Conservation (phyloP, 2,797 vertebrate genomes). For the Acrossocheilus wenchowensis region DNA sequence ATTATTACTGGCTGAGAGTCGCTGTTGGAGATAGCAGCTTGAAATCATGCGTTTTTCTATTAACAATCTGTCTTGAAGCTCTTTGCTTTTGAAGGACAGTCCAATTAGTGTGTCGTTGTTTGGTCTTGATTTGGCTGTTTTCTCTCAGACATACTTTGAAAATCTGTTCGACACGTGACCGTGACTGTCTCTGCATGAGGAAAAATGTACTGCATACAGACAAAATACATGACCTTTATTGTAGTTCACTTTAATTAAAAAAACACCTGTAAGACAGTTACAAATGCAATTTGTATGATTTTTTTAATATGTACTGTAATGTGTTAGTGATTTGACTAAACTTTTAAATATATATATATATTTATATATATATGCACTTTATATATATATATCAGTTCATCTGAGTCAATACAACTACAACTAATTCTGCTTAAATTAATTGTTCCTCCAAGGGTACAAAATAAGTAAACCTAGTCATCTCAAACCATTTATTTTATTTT, state of each 20-base stretch:
- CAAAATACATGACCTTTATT: background rate
- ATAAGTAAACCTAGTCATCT: background rate
- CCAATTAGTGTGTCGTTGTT: background rate
- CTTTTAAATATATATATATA: no score
- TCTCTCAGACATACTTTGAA: constrained; percentile 12
- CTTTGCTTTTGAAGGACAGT: constrained; percentile 13
- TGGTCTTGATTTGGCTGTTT: no score
- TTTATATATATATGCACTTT: no score
- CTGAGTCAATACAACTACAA: background rate
- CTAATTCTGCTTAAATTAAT: background rate
- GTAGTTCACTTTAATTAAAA: background rate
- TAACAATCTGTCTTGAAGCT: constrained; percentile 2
- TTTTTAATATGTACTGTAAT: background rate
- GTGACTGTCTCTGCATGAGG: background rate
- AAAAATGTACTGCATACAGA: background rate
- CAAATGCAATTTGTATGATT: background rate
- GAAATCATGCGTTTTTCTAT: constrained; percentile 28
- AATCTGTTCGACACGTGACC: background rate
- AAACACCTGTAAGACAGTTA: background rate
- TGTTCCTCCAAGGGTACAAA: background rate
- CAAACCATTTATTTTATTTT: background rate
- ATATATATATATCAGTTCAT: background rate
- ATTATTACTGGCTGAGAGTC: background rate
- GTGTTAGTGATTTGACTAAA: background rate
- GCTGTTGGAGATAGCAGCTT: background rate